phyloP scores from a whole-genome alignment of 2,113 vertebrate genomes.

The Percopsis transmontana region DNA sequence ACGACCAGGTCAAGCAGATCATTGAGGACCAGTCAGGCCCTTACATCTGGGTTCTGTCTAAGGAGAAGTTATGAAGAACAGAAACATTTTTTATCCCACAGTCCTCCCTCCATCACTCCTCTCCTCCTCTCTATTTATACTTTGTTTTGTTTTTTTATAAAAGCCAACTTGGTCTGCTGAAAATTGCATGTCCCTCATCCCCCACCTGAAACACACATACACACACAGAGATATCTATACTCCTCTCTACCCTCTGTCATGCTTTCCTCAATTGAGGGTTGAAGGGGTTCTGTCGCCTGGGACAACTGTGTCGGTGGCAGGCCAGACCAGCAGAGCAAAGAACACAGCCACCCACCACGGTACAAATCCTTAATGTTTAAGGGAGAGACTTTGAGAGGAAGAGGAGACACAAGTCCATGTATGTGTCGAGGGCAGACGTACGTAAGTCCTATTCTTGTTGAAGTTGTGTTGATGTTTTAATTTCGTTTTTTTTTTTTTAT shows the following conservation, averaged over 20 bases:
- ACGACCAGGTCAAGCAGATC: conserved; percentile 96
- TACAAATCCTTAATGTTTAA: conserved; percentile 97
- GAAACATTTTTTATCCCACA: conserved; percentile 16
- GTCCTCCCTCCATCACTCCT: not conserved
- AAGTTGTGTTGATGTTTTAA: not conserved
- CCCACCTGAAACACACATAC: conserved; percentile 21
- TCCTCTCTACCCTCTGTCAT: conserved; percentile 24
- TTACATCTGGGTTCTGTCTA: conserved; percentile 95
- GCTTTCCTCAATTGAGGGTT: conserved; percentile 21
- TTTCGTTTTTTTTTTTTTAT: conserved; percentile 24
- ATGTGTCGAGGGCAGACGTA: conserved; percentile 66
- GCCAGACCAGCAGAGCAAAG: conserved; percentile 81
- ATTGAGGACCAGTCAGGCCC: conserved; percentile 97
- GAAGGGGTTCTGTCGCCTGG: not conserved
- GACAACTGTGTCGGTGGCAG: conserved; percentile 54
- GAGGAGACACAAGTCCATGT: conserved; percentile 68
- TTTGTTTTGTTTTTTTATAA: conserved; percentile 48
- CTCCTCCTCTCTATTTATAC: conserved; percentile 33
- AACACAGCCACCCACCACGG: conserved; percentile 74
- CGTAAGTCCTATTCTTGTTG: not conserved
- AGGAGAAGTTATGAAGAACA: conserved; percentile 94
- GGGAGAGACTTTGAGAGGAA: conserved; percentile 81
- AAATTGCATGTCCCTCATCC: conserved; percentile 53
- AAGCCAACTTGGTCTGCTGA: conserved; percentile 55
- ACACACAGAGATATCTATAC: conserved; percentile 3